Evolutionary conservation across 2,888 invertebrate genomes (phyloP), one percentile per base, ranked within the genome.

Genomic region (Dicyrtomina minuta): DNA sequence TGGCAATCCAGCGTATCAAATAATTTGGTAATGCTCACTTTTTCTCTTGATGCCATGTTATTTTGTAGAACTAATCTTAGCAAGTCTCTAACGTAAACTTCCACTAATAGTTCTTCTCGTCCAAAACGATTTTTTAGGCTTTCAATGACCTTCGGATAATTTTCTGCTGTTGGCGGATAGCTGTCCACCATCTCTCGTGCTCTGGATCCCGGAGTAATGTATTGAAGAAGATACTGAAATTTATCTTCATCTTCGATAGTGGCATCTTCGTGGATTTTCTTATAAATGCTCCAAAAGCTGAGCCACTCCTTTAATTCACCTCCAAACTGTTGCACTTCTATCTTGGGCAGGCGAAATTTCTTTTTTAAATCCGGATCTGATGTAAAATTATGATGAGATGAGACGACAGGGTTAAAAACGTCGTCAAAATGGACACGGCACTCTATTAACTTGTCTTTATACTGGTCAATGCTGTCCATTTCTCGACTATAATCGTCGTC

Each of bases 1-100:
- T 33, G 3, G 8, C 72, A 20, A n/a, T 69, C 68, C 5, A 75
- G n/a, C 20, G 66, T 43, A 20, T 70, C 71, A 27, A 69, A 74
- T 0, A 72, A n/a, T 1, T 26, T 49, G 12, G 69, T 68, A 20
- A 53, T 33, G 33, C n/a, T 74, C n/a, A 13, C 65, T 58, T 44
- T 55, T 27, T 58, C 71, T 75, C 49, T 74, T n/a, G n/a, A n/a
- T 72, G 43, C 6, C 1, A 4, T 17, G 13, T 10, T 20, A 60
- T 60, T 41, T 17, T 10, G 12, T n/a, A 65, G n/a, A 1, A 69
- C 51, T 27, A 69, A 17, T 6, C 56, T 46, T 33, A 69, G 24
- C 3, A 69, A 24, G 13, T 69, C 65, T 4, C 69, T 39, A 1
- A 69, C 69, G n/a, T 69, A 69, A 6, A 69, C 64, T 43, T 62